Base-by-base conservation (phyloP, 2,888 invertebrate genomes). In the Glyphotaelius pellucidus region DNA sequence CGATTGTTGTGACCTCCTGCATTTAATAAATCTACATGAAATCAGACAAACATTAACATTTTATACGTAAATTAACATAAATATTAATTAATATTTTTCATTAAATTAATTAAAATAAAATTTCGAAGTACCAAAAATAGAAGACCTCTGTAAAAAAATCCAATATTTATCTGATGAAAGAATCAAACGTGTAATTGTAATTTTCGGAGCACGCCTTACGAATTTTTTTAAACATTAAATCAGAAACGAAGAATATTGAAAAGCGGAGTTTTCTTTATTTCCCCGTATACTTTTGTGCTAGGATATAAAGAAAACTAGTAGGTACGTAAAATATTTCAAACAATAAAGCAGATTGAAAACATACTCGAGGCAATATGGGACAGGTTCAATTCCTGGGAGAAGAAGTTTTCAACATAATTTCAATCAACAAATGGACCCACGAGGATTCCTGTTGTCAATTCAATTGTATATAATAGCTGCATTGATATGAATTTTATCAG, bases 381-480 rank as follows among this genome's bases (percentile, higher is more conserved):
- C n/a, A 25, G 67, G 67, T 67, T n/a, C 67, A 67, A 67, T 67
- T 67, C 9, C 67, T n/a, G 67, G 67, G 25, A 67, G 52, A 67
- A 67, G 67, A n/a, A 67, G 9, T 67, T 67, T 81, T 81, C 32
- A 32, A 31, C 81, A 81, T 31, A 7, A 38, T 47, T 86, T 47
- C 86, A 86, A 86, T 86, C 86, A 86, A 42, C 86, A 86, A 86
- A 86, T 86, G 86, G 86, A 38, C 47, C 42, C 86, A n/a, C 11
- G 30, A 86, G 38, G n/a, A 86, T 38, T 30, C 38, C 67, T 67
- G 25, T 67, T 35, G 86, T 86, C 35, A 35, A 86, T 86, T 47
- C n/a, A 47, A 86, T 86, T 31, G 30, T 42, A 7, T n/a, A 42
- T 42, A 86, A 86, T 86, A 38, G 86, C 35, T 38, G 25, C 25